Evolutionary conservation across 1,140 invertebrate genomes (phyloP), one percentile per base, ranked within the genome.

Genomic region (Listronotus bonariensis): DNA sequence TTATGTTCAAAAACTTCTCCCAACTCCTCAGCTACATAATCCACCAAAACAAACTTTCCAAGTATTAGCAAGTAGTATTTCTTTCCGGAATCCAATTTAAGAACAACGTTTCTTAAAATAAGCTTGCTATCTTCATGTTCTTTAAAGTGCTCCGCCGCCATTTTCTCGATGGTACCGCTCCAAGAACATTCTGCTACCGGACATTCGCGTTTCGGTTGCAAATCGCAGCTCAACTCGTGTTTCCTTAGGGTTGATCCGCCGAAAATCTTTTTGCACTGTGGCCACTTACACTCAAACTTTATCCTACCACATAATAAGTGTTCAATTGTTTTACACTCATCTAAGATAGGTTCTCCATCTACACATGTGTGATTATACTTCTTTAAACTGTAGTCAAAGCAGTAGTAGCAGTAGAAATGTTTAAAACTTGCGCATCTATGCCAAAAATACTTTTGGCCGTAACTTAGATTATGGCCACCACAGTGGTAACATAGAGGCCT

Each of bases 361-460:
- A 34, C n/a, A 49, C 64, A 66, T 1, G 64, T 66, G 32, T 66
- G 64, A 14, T 18, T 52, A 34, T 53, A 66, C 31, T 43, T 59
- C 18, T 66, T 66, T 14, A 66, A 41, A 18, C 64, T 66, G 49
- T 66, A 46, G 48, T 66, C 64, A 38, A 66, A 66, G 14, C 64
- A 66, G 40, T 66, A 66, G 56, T 66, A 66, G 20, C 64, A 66
- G 51, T 46, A 59, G 15, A 66, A 66, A 36, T 66, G 64, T 11
- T 60, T 18, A 40, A 59, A 66, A 14, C 49, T 59, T 7, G 51
- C 55, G 14, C 64, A 66, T 11, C 56, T 17, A 18, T 66, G 64
- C 64, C 64, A 66, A 41, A 66, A 66, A 20, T 59, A 66, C 41
- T 66, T 66, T 2, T 59, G 18, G 3, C 64, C 64, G 32, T 66